Conservation (phyloP, 2,888 invertebrate genomes). For the Trisateles emortualis region DNA sequence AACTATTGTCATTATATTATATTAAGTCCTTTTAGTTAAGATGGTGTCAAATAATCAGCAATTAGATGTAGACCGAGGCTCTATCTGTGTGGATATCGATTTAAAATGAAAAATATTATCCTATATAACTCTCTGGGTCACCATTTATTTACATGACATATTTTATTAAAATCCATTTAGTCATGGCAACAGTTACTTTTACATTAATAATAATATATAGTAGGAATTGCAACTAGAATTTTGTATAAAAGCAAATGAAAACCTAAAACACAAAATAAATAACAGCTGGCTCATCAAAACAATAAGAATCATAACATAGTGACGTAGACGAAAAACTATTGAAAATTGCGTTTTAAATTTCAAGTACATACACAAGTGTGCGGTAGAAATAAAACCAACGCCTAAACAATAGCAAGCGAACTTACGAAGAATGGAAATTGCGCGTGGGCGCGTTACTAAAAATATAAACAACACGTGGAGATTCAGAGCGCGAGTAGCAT, state of each 20-base stretch:
- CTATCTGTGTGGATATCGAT: too few species aligned
- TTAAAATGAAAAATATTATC: too few species aligned
- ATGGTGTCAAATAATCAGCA: too few species aligned
- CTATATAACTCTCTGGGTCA: too few species aligned
- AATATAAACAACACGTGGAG: conserved; percentile 86
- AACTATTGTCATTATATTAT: too few species aligned
- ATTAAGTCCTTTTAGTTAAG: too few species aligned
- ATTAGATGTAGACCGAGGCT: too few species aligned
- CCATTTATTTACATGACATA: too few species aligned
- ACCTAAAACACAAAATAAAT: conserved; percentile 26
- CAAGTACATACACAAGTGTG: conserved; percentile 31
- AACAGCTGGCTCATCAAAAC: conserved; percentile 43
- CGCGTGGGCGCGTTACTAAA: conserved; percentile 79
- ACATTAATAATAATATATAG: too few species aligned
- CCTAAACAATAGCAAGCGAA: conserved; percentile 55
- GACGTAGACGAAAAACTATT: conserved; percentile 23
- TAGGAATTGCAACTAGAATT: not conserved
- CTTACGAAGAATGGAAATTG: conserved; percentile 61
- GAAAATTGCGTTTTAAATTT: conserved; percentile 51
- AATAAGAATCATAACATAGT: conserved; percentile 21
- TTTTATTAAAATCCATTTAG: too few species aligned
- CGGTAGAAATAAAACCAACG: conserved; percentile 40
- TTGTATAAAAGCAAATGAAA: conserved; percentile 11
- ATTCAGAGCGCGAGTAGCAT: conserved; percentile 47
- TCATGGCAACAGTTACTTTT: too few species aligned